Base-by-base conservation (phyloP, 2,797 vertebrate species). In the Paedocypris micromegethes region DNA sequence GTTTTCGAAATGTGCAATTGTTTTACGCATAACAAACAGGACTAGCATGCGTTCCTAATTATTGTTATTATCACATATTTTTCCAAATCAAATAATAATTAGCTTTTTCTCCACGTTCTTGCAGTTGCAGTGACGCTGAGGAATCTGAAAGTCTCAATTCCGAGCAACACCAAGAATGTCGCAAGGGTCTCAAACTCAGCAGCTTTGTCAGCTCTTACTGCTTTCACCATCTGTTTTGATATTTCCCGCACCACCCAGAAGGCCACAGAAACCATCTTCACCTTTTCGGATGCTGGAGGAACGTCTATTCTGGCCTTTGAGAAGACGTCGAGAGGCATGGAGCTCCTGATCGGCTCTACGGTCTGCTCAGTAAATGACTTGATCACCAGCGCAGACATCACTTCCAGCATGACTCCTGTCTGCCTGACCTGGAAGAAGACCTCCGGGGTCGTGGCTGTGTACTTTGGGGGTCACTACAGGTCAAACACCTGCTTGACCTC, bases 221-320 rank as follows among this genome's bases (percentile, higher is more conserved):
- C 94, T 38, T 90, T 98, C 75, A 96, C 95, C 0, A 45, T 93
- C 1, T 98, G 95, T 84, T 94, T 98, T 4, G 95, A 98, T 86
- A 83, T 90, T 41, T 82, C 90, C 5, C 87, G 89, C 72, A 74
- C 8, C 55, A 75, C 6, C 5, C 59, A 80, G 45, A 7, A 86
- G 80, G 75, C 78, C 0, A 80, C 53, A n/a, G 91, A 91, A 87
- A 88, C 79, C 67, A 79, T 91, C 76, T 97, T 98, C 83, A 88
- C 88, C 38, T 95, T 96, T 82, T 69, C 59, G 0, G 74, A 83
- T 58, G 38, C 9, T 6, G 74, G 70, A 0, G 72, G 43, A 48
- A 83, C 84, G 3, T 8, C 79, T 4, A 43, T 4, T 0, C 79
- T 98, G 63, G 83, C 86, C 39, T 86, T 97, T 0, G 91, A 90